Evolutionary conservation across 1,140 invertebrate genomes (phyloP), one percentile per base, ranked within the genome.

Genomic region (Hyles euphorbiae): DNA sequence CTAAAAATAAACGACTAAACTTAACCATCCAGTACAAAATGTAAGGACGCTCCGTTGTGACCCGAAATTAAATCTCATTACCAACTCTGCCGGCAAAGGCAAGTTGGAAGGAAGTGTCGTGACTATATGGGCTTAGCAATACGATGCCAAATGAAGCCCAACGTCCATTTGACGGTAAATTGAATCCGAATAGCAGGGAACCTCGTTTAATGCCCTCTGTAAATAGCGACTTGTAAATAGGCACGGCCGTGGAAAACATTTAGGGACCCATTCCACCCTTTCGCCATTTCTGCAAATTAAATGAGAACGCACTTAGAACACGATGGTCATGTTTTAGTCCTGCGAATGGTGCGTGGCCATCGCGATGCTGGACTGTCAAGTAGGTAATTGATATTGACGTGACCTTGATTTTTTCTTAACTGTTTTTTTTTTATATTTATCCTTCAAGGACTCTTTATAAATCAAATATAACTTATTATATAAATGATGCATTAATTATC

Each of bases 141-240:
- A 72, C 66, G 66, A 72, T 67, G 68, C 71, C 65, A 83, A 82
- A 78, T 81, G 73, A 74, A 68, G 70, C 76, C 70, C 72, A 75
- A 74, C 70, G 78, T 80, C 75, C 81, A 78, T 78, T 85, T 78
- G 76, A 80, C 76, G 80, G 75, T 78, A 79, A 87, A 87, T 85
- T 83, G 79, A 87, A 87, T 83, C 69, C 73, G 71, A 84, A 87
- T 83, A 68, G 78, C 71, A 12, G 56, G 62, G 72, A 78, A 77
- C 76, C 76, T 74, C 77, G 81, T 81, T 81, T 78, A 78, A 75
- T 61, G 65, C 68, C 69, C 69, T 68, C 62, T 68, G 76, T 76
- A 82, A 85, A 86, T 79, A 83, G 75, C 62, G 70, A 77, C 71
- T 81, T 80, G 82, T 81, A 84, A 84, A 81, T 81, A 65, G 63